Conservation (phyloP, 2,888 invertebrate species). For the Diaprepes abbreviatus region DNA sequence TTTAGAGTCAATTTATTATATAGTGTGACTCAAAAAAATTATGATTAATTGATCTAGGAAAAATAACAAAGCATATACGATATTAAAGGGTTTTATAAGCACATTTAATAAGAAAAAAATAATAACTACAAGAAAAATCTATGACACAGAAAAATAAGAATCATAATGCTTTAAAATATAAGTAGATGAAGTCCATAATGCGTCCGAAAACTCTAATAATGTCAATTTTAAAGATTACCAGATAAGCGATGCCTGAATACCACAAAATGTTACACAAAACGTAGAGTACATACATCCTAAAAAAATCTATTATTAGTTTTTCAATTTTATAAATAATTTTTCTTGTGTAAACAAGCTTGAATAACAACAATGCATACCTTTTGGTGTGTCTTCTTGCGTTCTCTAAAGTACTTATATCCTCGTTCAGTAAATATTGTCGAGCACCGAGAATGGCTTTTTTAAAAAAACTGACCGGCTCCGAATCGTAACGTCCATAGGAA, state of each 20-base stretch:
- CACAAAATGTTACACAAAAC: constrained; percentile 39
- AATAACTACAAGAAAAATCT: not conserved
- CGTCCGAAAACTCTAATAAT: constrained; percentile 2
- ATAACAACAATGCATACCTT: constrained; percentile 69
- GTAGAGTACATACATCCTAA: constrained; percentile 51
- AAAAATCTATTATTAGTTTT: too few species aligned
- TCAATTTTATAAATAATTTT: too few species aligned
- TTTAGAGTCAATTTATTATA: not conserved
- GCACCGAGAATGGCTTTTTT: constrained; percentile 73
- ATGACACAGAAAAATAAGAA: not conserved
- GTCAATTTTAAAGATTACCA: constrained; percentile 36
- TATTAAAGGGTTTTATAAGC: too few species aligned
- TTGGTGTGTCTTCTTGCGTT: constrained; percentile 69
- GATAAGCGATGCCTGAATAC: constrained; percentile 34
- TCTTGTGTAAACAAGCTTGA: too few species aligned
- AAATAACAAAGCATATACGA: too few species aligned
- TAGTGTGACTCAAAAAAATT: not conserved
- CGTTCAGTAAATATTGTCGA: constrained; percentile 77
- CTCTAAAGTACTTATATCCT: constrained; percentile 67
- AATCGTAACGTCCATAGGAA: constrained; percentile 70
- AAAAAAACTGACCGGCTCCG: constrained; percentile 71
- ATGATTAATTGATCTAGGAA: too few species aligned
- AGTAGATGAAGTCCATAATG: constrained; percentile 3
- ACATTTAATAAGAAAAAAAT: too few species aligned
- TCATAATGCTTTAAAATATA: constrained; percentile 2